Evolutionary conservation across 1,140 invertebrate species (phyloP).

Genomic region (Trichogramma pretiosum): DNA sequence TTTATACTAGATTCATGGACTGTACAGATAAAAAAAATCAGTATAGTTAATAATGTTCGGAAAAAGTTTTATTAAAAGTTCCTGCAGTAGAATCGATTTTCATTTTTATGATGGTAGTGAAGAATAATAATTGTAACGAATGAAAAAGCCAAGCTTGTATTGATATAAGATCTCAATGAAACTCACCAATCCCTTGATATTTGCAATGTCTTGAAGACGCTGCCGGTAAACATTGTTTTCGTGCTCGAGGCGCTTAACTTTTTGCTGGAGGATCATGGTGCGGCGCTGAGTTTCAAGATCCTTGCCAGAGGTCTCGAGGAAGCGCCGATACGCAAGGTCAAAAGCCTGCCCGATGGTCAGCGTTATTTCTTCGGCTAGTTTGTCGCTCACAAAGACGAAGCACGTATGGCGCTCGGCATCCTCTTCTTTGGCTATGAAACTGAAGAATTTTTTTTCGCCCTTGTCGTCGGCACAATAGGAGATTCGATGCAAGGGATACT

Average conservation of each 20-base stretch:
- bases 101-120: too few relatives aligned
- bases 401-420: constrained; percentile 80
- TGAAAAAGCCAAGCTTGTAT: too few relatives aligned
- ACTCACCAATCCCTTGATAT: constrained; percentile 42
- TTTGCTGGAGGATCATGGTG: constrained; percentile 62
- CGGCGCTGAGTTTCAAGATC: constrained; percentile 66
- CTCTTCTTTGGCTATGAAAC: constrained; percentile 90
- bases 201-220: constrained; percentile 53
- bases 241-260: constrained; percentile 60
- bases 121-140: too few relatives aligned
- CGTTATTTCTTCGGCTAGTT: constrained; percentile 92
- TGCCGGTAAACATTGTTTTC: constrained; percentile 63
- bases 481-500: constrained; percentile 94
- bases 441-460: constrained; percentile 93
- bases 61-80: too few relatives aligned
- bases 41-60: too few relatives aligned
- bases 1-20: too few relatives aligned
- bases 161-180: too few relatives aligned
- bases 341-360: constrained; percentile 95
- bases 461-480: constrained; percentile 98
- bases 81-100: too few relatives aligned
- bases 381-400: constrained; percentile 94
- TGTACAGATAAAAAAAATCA: too few relatives aligned
- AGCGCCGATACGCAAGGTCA: constrained; percentile 87
- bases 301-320: constrained; percentile 67